A percentile compares a stretch with the other conserved stretches of the same genome.
phyloP scores from a whole-genome alignment of 1,140 invertebrate genomes.

The Latrodectus geometricus region DNA sequence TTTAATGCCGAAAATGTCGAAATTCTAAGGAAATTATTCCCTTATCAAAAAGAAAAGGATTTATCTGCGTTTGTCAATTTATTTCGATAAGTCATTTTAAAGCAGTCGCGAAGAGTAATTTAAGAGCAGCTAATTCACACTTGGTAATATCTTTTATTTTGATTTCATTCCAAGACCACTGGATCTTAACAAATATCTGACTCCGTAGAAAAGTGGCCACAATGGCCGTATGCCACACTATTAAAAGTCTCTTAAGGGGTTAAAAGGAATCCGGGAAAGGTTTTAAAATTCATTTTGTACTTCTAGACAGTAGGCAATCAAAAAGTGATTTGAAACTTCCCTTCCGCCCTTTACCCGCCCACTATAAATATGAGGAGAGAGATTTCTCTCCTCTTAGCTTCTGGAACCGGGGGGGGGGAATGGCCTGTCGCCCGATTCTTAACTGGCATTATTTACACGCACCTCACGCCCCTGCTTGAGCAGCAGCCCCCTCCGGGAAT shows the following conservation, averaged over 20 bases:
- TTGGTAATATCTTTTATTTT: too few relatives aligned
- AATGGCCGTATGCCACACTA: background rate
- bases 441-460: conserved; percentile 27
- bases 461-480: background rate
- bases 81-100: too few relatives aligned
- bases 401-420: background rate
- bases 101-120: too few relatives aligned
- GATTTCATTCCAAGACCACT: too few relatives aligned
- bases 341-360: background rate
- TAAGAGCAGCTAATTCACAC: too few relatives aligned
- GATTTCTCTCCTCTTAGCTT: conserved; percentile 16
- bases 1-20: too few relatives aligned
- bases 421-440: conserved; percentile 7
- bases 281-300: conserved; percentile 39
- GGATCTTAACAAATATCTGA: too few relatives aligned
- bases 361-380: conserved; percentile 12
- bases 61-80: too few relatives aligned
- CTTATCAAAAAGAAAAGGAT: too few relatives aligned
- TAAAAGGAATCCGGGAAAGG: background rate
- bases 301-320: conserved; percentile 7
- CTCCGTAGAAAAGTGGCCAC: background rate
- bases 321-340: conserved; percentile 35
- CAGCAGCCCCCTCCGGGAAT: conserved; percentile 15
- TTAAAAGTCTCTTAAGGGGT: conserved; percentile 45
- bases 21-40: too few relatives aligned